Evolutionary conservation across 2,888 invertebrate genomes (phyloP).

Genomic region (Drosophila algonquin): DNA sequence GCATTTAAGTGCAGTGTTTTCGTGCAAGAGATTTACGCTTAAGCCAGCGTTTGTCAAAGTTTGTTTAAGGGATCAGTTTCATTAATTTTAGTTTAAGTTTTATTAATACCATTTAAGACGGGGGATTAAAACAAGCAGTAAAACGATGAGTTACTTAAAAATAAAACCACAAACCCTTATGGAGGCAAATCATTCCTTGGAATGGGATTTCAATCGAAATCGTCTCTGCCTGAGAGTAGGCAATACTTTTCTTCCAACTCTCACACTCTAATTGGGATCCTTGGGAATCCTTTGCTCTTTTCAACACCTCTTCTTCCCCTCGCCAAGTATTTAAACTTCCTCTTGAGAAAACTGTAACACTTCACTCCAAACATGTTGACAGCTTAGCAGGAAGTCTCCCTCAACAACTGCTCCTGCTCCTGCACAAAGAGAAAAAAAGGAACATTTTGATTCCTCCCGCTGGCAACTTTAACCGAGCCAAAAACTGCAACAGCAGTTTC

Average conservation of each 20-base stretch:
- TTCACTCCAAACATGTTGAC: slow-evolving; percentile 75
- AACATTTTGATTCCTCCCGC: slow-evolving; percentile 24
- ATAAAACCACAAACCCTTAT: too few relatives aligned
- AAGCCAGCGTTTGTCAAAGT: slow-evolving; percentile 38
- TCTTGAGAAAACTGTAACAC: slow-evolving; percentile 51
- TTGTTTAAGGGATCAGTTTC: slow-evolving; percentile 29
- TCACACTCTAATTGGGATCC: background rate
- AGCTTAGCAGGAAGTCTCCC: slow-evolving; percentile 63
- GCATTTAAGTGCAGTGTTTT: slow-evolving; percentile 36
- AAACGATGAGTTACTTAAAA: too few relatives aligned
- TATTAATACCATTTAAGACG: slow-evolving; percentile 19
- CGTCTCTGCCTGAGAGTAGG: background rate
- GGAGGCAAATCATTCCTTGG: background rate
- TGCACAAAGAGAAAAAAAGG: slow-evolving; percentile 13
- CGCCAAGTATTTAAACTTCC: slow-evolving; percentile 35
- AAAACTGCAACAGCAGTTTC: slow-evolving; percentile 42
- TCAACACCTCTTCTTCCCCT: background rate
- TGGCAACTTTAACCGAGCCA: slow-evolving; percentile 53
- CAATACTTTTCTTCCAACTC: background rate
- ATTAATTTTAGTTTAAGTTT: slow-evolving; percentile 32
- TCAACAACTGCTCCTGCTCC: slow-evolving; percentile 13
- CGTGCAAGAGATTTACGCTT: slow-evolving; percentile 28
- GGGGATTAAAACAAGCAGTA: background rate
- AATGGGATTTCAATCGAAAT: background rate
- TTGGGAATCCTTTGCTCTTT: background rate